These are phyloP conservation scores for Hyphantria cunea DNA, from an alignment of 1,140 invertebrate genomes.

Conservation along the genomic window DNA sequence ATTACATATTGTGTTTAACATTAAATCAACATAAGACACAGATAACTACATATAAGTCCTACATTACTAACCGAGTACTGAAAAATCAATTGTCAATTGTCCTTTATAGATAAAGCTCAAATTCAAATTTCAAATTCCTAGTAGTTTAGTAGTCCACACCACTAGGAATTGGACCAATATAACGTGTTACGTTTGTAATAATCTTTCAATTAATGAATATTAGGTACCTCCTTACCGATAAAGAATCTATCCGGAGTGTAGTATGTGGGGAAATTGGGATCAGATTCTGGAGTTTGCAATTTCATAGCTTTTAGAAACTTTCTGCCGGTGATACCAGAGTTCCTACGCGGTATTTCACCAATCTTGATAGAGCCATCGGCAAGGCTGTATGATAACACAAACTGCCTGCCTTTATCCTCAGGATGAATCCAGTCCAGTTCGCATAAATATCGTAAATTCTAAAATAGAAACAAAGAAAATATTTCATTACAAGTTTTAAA, in stretches of 20 bases:
- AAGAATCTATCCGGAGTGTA: conserved; percentile 87
- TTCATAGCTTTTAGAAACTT: conserved; percentile 86
- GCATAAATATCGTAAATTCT: conserved; percentile 85
- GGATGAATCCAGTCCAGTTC: conserved; percentile 86
- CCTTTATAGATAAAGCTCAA: no score
- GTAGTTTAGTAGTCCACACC: no score
- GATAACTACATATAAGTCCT: no score
- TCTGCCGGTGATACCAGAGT: conserved; percentile 87
- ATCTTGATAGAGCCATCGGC: conserved; percentile 85
- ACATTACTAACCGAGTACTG: no score
- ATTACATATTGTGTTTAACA: no score
- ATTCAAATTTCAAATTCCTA: no score
- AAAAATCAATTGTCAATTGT: no score
- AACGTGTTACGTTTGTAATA: no score
- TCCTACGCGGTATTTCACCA: conserved; percentile 83
- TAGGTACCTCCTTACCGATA: conserved; percentile 81
- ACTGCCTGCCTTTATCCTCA: conserved; percentile 85
- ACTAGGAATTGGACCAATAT: no score
- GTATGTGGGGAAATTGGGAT: conserved; percentile 83
- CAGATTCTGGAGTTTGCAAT: conserved; percentile 86
- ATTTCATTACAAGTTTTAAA: not conserved
- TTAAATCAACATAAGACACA: no score
- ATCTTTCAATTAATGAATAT: no score
- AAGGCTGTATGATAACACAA: conserved; percentile 86
- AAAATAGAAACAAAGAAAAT: not conserved